Percentiles rank a stretch among this genome's conserved stretches.
phyloP scores from a whole-genome alignment of 2,113 vertebrate genomes.

The Gobio gobio region DNA sequence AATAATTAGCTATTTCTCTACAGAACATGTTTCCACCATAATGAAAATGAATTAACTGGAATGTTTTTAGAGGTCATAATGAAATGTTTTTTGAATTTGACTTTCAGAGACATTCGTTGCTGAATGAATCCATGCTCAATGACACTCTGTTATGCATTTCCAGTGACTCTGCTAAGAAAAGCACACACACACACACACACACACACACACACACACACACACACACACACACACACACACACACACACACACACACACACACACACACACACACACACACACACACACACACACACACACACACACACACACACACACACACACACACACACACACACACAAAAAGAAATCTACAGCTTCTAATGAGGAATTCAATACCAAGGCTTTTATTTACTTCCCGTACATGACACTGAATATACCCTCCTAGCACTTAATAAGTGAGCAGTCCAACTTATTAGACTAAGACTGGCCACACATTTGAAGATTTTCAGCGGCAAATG shows the following conservation, averaged over 20 bases:
- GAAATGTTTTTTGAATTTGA: too few relatives aligned
- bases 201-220: too few relatives aligned
- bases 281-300: too few relatives aligned
- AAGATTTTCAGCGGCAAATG: too few relatives aligned
- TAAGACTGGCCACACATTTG: too few relatives aligned
- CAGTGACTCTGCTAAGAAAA: background rate
- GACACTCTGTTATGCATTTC: background rate
- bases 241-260: too few relatives aligned
- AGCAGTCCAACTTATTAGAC: background rate
- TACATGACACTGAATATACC: background rate
- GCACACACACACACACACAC: too few relatives aligned
- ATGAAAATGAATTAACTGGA: background rate
- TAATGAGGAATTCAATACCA: slow-evolving; percentile 26
- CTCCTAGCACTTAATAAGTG: background rate
- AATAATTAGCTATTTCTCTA: background rate
- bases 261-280: too few relatives aligned
- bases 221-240: too few relatives aligned
- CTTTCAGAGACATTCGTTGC: background rate
- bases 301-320: too few relatives aligned
- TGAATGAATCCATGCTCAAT: background rate
- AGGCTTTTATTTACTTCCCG: background rate
- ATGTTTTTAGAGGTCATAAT: background rate
- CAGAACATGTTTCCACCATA: background rate
- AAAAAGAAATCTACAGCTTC: background rate
- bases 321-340: too few relatives aligned